Conservation (phyloP, 2,888 invertebrate species). For the Andricus quercusramuli region DNA sequence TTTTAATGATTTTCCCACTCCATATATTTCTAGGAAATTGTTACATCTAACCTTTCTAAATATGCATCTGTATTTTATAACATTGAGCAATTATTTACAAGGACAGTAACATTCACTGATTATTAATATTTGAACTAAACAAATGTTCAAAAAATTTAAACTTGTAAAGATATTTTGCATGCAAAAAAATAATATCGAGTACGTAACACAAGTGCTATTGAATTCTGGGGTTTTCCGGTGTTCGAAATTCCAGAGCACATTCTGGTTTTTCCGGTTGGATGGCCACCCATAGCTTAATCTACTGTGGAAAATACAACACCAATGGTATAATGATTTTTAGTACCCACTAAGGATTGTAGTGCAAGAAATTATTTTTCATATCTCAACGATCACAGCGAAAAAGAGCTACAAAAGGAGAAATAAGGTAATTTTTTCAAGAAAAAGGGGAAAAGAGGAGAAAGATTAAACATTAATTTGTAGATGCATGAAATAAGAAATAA, state of each 20-base stretch:
- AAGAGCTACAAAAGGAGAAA: no score
- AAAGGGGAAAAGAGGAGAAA: no score
- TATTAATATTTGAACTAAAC: conserved; percentile 1
- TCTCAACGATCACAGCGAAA: background rate
- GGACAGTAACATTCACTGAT: conserved; percentile 34
- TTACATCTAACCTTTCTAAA: conserved; percentile 32
- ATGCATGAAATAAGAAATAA: no score
- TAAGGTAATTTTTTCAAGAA: no score
- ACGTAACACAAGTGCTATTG: conserved; percentile 2
- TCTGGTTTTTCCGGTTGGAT: conserved; percentile 36
- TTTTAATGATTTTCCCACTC: background rate
- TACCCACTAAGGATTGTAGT: background rate
- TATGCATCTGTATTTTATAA: background rate
- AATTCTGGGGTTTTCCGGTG: conserved; percentile 31
- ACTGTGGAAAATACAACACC: background rate
- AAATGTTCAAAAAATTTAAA: background rate
- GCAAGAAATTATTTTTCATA: background rate
- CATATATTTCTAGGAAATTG: background rate
- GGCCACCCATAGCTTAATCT: conserved; percentile 6
- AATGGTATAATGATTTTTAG: background rate
- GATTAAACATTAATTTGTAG: no score
- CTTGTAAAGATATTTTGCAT: background rate
- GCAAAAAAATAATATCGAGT: background rate
- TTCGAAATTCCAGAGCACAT: conserved; percentile 25
- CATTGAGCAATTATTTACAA: conserved; percentile 37